Conservation (phyloP, 2,888 invertebrate species). For the Embidobia sp. region DNA sequence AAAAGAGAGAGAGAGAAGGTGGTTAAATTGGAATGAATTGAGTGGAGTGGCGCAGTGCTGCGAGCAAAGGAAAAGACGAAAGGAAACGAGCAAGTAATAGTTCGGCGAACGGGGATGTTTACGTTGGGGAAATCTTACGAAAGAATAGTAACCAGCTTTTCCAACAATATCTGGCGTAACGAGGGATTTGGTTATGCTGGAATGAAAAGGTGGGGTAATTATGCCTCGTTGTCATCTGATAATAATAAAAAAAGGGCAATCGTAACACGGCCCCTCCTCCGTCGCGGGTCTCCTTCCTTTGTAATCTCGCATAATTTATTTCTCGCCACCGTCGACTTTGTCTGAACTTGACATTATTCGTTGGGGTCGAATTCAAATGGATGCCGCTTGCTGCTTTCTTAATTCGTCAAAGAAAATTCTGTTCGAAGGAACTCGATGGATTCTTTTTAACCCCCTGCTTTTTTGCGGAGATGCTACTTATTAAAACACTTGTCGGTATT, state of each 20-base stretch:
- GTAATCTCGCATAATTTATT: conserved; percentile 82
- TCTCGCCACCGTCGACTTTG: conserved; percentile 77
- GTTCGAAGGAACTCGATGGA: conserved; percentile 57
- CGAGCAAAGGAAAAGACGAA: conserved; percentile 61
- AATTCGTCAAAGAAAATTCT: conserved; percentile 75
- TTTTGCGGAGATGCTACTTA: conserved; percentile 59
- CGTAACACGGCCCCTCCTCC: conserved; percentile 50
- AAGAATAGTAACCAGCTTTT: conserved; percentile 70
- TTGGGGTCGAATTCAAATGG: conserved; percentile 66
- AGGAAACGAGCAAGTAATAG: conserved; percentile 52
- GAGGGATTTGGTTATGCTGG: conserved; percentile 61
- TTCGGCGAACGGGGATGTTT: conserved; percentile 71
- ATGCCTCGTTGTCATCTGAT: conserved; percentile 79
- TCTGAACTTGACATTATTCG: conserved; percentile 78
- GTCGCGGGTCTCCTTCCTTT: conserved; percentile 71
- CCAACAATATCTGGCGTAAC: conserved; percentile 54
- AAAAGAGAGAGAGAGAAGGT: conserved; percentile 35
- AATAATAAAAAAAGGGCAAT: conserved; percentile 75
- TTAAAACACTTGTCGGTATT: conserved; percentile 64
- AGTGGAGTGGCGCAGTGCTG: conserved; percentile 66
- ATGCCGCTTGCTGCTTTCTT: conserved; percentile 67
- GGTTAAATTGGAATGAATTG: conserved; percentile 66
- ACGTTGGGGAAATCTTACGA: conserved; percentile 79
- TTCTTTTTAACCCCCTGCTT: conserved; percentile 50
- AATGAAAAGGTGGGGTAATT: conserved; percentile 75